These are phyloP conservation scores for Isichthys henryi DNA, from an alignment of 2,113 vertebrate species.

Conservation along the genomic window DNA sequence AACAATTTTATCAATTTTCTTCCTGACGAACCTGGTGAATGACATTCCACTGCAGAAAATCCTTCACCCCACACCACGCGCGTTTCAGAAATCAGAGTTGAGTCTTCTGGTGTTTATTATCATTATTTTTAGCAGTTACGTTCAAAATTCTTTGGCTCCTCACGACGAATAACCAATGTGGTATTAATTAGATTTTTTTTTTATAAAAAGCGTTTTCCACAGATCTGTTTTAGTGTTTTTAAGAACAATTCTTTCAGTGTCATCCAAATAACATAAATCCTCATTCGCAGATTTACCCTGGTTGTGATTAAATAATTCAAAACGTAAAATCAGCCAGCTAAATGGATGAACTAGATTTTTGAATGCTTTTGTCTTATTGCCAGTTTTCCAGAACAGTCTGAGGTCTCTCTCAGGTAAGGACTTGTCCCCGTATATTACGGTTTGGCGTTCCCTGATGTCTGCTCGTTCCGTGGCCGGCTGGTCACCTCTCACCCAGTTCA, in stretches of 20 bases:
- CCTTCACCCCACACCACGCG: background rate
- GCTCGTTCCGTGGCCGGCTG: background rate
- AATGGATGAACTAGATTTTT: background rate
- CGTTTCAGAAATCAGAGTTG: background rate
- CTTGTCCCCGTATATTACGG: background rate
- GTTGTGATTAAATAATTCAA: background rate
- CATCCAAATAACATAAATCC: background rate
- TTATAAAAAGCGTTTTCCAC: background rate
- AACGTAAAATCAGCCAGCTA: background rate
- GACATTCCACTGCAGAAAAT: background rate
- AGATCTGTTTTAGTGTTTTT: background rate
- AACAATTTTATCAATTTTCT: background rate
- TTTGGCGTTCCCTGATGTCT: background rate
- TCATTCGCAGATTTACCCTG: background rate
- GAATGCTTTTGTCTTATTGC: background rate
- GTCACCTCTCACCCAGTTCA: constrained; percentile 15
- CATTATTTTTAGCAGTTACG: background rate
- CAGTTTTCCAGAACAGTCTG: background rate
- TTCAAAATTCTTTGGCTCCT: background rate
- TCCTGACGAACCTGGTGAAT: background rate
- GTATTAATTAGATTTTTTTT: background rate
- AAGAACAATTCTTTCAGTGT: background rate
- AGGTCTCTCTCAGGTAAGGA: background rate
- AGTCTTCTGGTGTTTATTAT: background rate
- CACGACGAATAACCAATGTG: background rate